A percentile compares a stretch with the other conserved stretches of the same genome.
phyloP scores from a whole-genome alignment of 2,888 invertebrate genomes.

The Helicoverpa assulta region DNA sequence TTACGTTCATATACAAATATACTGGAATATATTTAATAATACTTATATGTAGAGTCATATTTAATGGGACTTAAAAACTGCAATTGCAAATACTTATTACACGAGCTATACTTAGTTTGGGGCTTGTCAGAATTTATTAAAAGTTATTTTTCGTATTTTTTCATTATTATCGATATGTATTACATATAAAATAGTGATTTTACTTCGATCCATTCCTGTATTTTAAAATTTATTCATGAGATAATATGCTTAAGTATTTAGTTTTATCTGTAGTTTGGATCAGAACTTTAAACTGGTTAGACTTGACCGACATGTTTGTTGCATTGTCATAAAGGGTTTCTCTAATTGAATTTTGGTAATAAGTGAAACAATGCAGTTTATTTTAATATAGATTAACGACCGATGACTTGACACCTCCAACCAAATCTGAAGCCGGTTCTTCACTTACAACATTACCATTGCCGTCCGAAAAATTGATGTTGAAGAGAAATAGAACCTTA shows the following conservation, averaged over 20 bases:
- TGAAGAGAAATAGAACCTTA: conserved; percentile 35
- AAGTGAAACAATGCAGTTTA: conserved; percentile 86
- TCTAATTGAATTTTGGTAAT: conserved; percentile 82
- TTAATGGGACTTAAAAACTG: too few species aligned
- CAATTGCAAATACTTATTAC: too few species aligned
- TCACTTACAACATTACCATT: conserved; percentile 58
- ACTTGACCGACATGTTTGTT: conserved; percentile 49
- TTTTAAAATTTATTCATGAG: conserved; percentile 15
- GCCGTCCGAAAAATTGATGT: conserved; percentile 12
- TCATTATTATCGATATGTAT: too few species aligned
- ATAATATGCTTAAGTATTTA: conserved; percentile 20
- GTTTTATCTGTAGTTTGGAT: conserved; percentile 40
- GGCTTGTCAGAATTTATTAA: too few species aligned
- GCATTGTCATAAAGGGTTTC: conserved; percentile 64
- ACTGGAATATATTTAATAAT: too few species aligned
- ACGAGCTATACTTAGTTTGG: too few species aligned
- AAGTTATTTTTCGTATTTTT: too few species aligned
- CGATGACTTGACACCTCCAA: conserved; percentile 87
- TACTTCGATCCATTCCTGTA: background rate
- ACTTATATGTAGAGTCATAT: too few species aligned
- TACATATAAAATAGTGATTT: too few species aligned
- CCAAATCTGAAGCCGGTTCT: conserved; percentile 68
- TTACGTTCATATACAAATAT: conserved; percentile 15
- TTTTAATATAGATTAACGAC: conserved; percentile 89
- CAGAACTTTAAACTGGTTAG: conserved; percentile 42